A percentile compares a stretch with the other conserved stretches of the same genome.
These are phyloP conservation scores for Bubalus kerabau DNA, from an alignment of 2,113 vertebrate species.

Conservation along the genomic window DNA sequence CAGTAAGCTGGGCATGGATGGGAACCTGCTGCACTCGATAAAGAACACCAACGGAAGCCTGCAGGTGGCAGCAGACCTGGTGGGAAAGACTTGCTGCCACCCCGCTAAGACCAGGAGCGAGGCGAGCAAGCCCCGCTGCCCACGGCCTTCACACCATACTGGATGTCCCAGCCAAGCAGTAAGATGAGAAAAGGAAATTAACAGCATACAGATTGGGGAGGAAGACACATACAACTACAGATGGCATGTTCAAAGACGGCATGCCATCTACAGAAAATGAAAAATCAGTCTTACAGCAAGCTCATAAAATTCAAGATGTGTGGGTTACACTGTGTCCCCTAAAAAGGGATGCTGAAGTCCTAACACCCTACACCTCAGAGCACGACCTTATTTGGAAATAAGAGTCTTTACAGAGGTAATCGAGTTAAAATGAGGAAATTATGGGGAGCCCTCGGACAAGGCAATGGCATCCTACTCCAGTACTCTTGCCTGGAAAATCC, in stretches of 20 bases:
- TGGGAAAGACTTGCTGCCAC: background rate
- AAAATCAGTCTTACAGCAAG: background rate
- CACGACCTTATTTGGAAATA: background rate
- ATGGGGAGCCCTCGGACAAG: background rate
- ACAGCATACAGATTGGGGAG: background rate
- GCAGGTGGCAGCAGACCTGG: too few species aligned
- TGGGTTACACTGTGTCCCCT: background rate
- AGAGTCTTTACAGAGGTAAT: background rate
- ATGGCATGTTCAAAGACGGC: background rate
- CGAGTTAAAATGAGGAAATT: background rate
- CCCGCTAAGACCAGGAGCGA: background rate
- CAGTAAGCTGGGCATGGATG: background rate
- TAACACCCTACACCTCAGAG: background rate
- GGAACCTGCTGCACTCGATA: background rate
- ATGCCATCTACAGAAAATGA: background rate
- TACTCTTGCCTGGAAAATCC: too few species aligned
- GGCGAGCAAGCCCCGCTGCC: too few species aligned
- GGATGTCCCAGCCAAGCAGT: background rate
- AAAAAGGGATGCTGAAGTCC: background rate
- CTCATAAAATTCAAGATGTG: background rate
- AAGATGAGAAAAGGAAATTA: background rate
- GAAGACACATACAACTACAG: background rate
- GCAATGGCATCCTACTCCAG: too few species aligned
- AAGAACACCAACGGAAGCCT: background rate
- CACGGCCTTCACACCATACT: background rate